Evolutionary conservation across 1,140 invertebrate genomes (phyloP), one percentile per base, ranked within the genome.

Genomic region (Coptotermes formosanus): DNA sequence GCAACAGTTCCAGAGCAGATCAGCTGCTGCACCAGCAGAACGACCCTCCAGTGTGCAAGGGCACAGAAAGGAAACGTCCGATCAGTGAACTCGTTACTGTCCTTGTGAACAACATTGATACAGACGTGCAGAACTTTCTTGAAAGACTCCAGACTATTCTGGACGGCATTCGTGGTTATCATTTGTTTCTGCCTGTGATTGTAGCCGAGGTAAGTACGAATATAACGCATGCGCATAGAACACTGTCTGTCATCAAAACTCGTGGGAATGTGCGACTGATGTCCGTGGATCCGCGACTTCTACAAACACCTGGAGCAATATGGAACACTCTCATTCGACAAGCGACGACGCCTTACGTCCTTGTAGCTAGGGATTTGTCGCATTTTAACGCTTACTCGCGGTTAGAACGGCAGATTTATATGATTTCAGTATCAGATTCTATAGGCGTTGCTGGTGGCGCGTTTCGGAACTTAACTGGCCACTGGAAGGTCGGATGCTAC

Each of bases 401-500:
- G 44, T 52, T 91, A 30, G 89, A 90, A 83, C 87, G 90, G 81
- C 87, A 89, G 23, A 82, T 91, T 19, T 83, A 88, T 30, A 89
- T 89, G 85, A 87, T 90, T 6, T 88, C 86, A 25, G 21, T 87
- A 32, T 82, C 82, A 0, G 43, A 87, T 19, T 43, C 87, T 59
- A 89, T 89, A 2, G 83, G 82, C 0, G 87, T 88, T 25, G 90
- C 87, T 55, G 88, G 88, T 21, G 90, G 90, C 12, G 87, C 90
- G 30, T 82, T 87, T 38, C 87, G 90, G 21, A 89, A 89, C 85
- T 23, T 86, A 43, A 86, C 88, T 48, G 90, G 90, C 16, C 88
- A 89, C 59, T 91, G 90, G 90, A 88, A 87, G 64, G 87, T 88
- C 44, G 90, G 89, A 7, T 91, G 90, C 84, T 88, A 88, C 85